Conservation (phyloP, 1,140 invertebrate genomes). For the Drosophila pallidifrons region DNA sequence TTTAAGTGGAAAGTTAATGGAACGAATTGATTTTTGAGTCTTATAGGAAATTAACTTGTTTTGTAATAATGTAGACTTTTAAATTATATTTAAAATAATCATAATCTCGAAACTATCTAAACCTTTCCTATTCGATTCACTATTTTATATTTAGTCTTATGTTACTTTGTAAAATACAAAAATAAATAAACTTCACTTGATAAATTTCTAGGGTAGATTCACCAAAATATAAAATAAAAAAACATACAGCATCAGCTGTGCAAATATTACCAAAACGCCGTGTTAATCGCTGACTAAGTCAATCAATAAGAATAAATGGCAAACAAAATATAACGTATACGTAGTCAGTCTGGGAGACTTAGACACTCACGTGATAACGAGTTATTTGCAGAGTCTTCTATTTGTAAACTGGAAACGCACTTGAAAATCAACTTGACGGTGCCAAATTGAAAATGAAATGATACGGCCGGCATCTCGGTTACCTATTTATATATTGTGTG, state of each 20-base stretch:
- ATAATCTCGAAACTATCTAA: no score
- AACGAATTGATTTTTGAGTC: no score
- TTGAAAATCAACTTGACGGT: slow-evolving; percentile 22
- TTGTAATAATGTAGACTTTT: no score
- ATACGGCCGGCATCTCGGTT: slow-evolving; percentile 22
- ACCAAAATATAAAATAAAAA: neutral
- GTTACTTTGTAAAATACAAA: neutral
- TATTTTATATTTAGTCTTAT: no score
- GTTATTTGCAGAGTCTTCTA: slow-evolving; percentile 3
- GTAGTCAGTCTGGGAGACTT: neutral
- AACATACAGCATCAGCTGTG: slow-evolving; percentile 33
- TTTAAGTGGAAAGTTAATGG: no score
- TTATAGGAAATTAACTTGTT: no score
- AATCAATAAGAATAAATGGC: slow-evolving; percentile 20
- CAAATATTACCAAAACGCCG: slow-evolving; percentile 26
- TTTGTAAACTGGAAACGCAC: neutral
- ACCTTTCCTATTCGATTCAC: no score
- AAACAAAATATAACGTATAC: slow-evolving; percentile 1
- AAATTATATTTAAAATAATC: no score
- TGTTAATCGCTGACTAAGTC: slow-evolving; percentile 38
- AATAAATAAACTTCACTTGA: neutral
- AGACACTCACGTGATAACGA: slow-evolving; percentile 38
- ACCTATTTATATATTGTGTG: slow-evolving; percentile 48
- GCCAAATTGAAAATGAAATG: slow-evolving; percentile 35
- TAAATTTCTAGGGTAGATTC: neutral